Evolutionary conservation across 2,113 vertebrate species (phyloP).

Genomic region (Cinclus cinclus): DNA sequence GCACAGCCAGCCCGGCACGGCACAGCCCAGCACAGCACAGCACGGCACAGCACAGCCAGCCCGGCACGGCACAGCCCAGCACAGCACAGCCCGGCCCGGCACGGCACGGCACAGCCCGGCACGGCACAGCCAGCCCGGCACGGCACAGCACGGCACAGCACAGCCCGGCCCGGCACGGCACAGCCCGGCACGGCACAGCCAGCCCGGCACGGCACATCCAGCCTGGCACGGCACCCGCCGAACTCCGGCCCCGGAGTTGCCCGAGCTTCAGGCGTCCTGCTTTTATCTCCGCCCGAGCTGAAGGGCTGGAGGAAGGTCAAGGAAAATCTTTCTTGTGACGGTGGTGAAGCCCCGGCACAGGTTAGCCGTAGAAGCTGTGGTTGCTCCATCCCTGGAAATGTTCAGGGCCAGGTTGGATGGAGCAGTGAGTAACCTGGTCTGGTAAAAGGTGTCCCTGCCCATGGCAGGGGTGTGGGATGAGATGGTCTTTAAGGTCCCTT

Average conservation of each 20-base stretch:
- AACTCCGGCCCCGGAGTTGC: not conserved
- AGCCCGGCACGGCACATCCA: not conserved
- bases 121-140: too few species aligned
- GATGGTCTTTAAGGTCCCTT: not conserved
- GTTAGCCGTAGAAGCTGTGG: not conserved
- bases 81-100: too few species aligned
- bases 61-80: too few species aligned
- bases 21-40: too few species aligned
- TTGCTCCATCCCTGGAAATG: not conserved
- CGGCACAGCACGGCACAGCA: too few species aligned
- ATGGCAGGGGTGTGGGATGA: not conserved
- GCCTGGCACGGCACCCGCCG: not conserved
- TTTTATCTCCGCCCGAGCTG: not conserved
- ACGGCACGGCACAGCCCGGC: too few species aligned
- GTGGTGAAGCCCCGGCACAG: not conserved
- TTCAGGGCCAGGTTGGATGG: accelerated
- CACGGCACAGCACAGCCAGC: too few species aligned
- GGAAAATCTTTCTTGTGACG: too few species aligned
- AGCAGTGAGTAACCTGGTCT: accelerated
- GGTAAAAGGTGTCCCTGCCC: not conserved
- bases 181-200: too few species aligned
- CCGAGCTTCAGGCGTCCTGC: accelerated
- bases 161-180: too few species aligned
- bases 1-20: too few species aligned
- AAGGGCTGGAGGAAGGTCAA: too few species aligned